Evolutionary conservation across 2,888 invertebrate species (phyloP), one percentile per base, ranked within the genome.

Genomic region (Cetonia aurata): DNA sequence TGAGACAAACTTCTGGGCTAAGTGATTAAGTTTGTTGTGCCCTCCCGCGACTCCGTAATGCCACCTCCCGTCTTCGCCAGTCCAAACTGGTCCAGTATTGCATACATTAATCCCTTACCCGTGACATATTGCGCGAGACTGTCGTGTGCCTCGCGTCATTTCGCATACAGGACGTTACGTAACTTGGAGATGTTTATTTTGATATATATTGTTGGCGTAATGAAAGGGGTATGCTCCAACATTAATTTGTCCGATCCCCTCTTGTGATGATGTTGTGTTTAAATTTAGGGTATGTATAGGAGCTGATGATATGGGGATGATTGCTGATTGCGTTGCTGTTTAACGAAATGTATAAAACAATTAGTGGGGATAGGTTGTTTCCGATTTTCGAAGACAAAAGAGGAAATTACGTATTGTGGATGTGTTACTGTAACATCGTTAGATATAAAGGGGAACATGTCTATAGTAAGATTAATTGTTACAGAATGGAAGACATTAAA

Each of bases 11-110:
- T 70, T 70, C 65, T 46, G 55, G 56, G 52, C 53, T 70, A 70
- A 70, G 69, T 70, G 69, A 70, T 62, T 70, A 70, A 70, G 62
- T 70, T 62, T 70, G 69, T 65, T 70, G 44, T 62, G 31, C 44
- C 69, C 69, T 31, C 46, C 31, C 41, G 41, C 62, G 50, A n/a
- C 25, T 37, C 25, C 17, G 17, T 59, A 17, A 42, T n/a, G 44
- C 17, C 60, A 15, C 31, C 46, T 13, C 41, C 9, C 48, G 31
- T 31, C 46, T 17, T 65, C n/a, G 19, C 59, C 19, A 19, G 44
- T 44, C 42, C 19, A 44, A 65, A 50, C 62, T 15, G 33, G 37
- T 46, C 46, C 15, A 13, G 12, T 37, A 25, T 65, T 65, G 69
- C 62, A 70, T 70, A 65, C 37, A 70, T 69, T 70, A 70, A 70